Conservation (phyloP, 2,113 vertebrate genomes). For the Colistium nudipinnis region DNA sequence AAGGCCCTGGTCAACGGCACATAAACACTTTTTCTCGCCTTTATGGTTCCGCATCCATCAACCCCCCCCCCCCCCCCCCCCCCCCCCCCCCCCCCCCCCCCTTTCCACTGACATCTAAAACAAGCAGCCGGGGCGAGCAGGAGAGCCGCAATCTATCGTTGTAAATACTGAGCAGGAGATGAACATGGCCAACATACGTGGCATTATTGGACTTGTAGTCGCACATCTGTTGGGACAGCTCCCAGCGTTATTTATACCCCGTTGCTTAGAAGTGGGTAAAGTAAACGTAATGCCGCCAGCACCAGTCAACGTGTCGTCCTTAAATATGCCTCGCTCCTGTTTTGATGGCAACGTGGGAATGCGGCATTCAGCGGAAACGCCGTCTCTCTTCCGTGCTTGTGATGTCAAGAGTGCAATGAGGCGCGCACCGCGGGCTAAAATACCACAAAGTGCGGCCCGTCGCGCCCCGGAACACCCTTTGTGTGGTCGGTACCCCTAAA, state of each 20-base stretch:
- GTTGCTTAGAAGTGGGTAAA: slow-evolving; percentile 26
- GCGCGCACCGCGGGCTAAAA: slow-evolving; percentile 1
- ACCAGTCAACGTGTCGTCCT: slow-evolving; percentile 14
- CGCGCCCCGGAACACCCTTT: not conserved
- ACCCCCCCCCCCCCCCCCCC: slow-evolving; percentile 18
- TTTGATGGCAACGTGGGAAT: slow-evolving; percentile 48
- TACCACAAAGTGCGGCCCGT: slow-evolving; percentile 4
- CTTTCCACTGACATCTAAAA: slow-evolving; percentile 19
- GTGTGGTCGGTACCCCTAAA: not conserved
- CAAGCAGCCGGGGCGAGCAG: not conserved
- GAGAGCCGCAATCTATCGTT: slow-evolving; percentile 26
- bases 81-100: slow-evolving; percentile 1
- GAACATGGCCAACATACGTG: slow-evolving; percentile 19
- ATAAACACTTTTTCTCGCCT: slow-evolving; percentile 11
- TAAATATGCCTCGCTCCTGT: slow-evolving; percentile 16
- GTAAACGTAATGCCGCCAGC: slow-evolving; percentile 28
- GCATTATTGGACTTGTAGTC: slow-evolving; percentile 34
- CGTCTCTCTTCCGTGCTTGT: slow-evolving; percentile 36
- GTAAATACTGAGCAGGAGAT: slow-evolving; percentile 31
- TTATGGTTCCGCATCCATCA: slow-evolving; percentile 7
- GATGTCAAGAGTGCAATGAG: slow-evolving; percentile 19
- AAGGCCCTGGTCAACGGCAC: slow-evolving; percentile 26
- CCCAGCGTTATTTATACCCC: slow-evolving; percentile 39
- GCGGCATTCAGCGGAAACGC: slow-evolving; percentile 43
- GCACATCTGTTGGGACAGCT: slow-evolving; percentile 9